Percentiles rank a stretch among this genome's conserved stretches.
phyloP scores from a whole-genome alignment of 2,888 invertebrate species.

The Agrypnus murinus region DNA sequence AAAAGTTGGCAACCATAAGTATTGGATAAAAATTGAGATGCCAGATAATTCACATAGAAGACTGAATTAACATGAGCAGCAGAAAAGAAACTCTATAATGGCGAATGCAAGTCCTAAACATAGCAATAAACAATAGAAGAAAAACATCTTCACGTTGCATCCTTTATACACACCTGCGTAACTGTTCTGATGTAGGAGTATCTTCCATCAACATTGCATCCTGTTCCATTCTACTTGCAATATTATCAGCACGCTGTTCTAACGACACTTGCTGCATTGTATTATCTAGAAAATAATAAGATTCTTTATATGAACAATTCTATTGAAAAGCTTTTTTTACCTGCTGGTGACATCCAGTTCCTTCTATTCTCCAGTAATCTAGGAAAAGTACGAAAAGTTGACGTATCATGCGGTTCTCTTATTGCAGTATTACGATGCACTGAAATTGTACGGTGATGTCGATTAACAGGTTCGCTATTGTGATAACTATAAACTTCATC shows the following conservation, averaged over 20 bases:
- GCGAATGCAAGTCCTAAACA: too few species aligned
- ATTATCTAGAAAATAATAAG: slow-evolving; percentile 20
- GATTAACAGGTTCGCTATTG: slow-evolving; percentile 11
- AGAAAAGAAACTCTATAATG: too few species aligned
- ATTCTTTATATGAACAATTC: not conserved
- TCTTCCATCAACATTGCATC: slow-evolving; percentile 79
- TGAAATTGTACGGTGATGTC: slow-evolving; percentile 51
- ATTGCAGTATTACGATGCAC: slow-evolving; percentile 52
- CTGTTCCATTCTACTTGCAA: slow-evolving; percentile 79
- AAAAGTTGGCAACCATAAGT: too few species aligned
- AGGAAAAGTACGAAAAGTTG: slow-evolving; percentile 34
- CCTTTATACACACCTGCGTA: slow-evolving; percentile 80
- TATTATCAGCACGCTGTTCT: slow-evolving; percentile 75
- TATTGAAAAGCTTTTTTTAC: too few species aligned
- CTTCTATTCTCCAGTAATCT: slow-evolving; percentile 50
- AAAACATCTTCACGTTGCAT: too few species aligned
- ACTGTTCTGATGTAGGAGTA: slow-evolving; percentile 76
- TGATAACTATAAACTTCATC: not conserved
- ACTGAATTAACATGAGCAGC: too few species aligned
- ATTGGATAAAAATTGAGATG: too few species aligned
- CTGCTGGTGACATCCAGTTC: slow-evolving; percentile 51
- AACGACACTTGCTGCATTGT: slow-evolving; percentile 29
- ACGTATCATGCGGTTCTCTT: slow-evolving; percentile 24
- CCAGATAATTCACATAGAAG: too few species aligned
- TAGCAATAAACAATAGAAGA: not conserved